Evolutionary conservation across 2,797 vertebrate genomes (phyloP), one percentile per base, ranked within the genome.

Genomic region (Hylomyscus alleni): DNA sequence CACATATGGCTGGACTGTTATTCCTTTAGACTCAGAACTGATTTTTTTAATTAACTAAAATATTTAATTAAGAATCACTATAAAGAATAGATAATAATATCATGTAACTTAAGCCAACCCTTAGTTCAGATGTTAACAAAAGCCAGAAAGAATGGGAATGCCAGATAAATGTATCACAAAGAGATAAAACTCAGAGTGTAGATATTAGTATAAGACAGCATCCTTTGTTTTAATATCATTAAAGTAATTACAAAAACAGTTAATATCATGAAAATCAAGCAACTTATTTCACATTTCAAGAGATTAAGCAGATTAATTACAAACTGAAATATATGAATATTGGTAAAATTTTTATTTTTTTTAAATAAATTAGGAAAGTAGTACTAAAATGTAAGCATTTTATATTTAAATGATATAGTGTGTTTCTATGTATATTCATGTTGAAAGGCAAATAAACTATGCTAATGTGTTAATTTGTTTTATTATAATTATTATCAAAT

Each of bases 21-120:
- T 31, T n/a, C 47, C 22, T 29, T 52, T 62, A 56, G 44, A 29
- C 12, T 31, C 60, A n/a, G 9, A 37, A 72, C n/a, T 72, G 17
- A 72, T 72, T 4, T 20, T 37, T 37, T 72, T 58, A 81, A 22
- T 67, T 92, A 24, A 78, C 87, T 94, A 72, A 90, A 94, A 34
- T 83, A 50, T 62, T 86, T 93, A 90, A 87, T 40, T 72, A 67
- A 96, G 20, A 3, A 80, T 86, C 31, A 72, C 24, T 93, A 56
- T 52, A 77, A 95, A 40, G 10, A 91, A 81, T 62, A 4, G 8
- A 76, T 85, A 6, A 76, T 5, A 56, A 56, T 89, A 95, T 22
- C 54, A 44, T 40, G 22, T 5, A 56, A 56, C 24, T 29, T 29
- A 37, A 65, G 4, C 17, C 31, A 87, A 73, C 1, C 14, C 15